Percentiles rank a stretch among this genome's conserved stretches.
These are phyloP conservation scores for Pyrochroa serraticornis DNA, from an alignment of 2,888 invertebrate species.

Conservation along the genomic window DNA sequence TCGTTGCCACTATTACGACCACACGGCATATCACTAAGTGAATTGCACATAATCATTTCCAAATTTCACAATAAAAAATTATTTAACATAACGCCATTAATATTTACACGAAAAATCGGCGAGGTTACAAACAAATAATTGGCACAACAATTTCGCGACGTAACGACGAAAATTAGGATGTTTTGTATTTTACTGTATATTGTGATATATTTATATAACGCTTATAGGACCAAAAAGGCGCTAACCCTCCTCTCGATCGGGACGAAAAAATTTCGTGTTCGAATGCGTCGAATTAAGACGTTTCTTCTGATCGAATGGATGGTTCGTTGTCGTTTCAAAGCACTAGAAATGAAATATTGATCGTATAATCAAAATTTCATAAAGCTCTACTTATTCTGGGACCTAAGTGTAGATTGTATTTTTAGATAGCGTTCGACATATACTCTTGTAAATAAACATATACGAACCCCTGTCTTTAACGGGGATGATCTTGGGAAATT, in stretches of 20 bases:
- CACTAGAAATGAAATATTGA: conserved; percentile 31
- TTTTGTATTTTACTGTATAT: conserved; percentile 28
- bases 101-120: too few relatives aligned
- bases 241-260: conserved; percentile 1
- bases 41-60: too few relatives aligned
- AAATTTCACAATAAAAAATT: too few relatives aligned
- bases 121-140: conserved; percentile 14
- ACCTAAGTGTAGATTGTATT: conserved; percentile 37
- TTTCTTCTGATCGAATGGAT: conserved; percentile 7
- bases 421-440: conserved; percentile 28
- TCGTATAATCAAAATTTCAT: conserved; percentile 34
- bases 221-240: conserved; percentile 29
- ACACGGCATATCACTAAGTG: too few relatives aligned
- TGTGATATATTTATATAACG: conserved; percentile 40
- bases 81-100: too few relatives aligned
- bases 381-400: conserved; percentile 35
- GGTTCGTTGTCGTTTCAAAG: conserved; percentile 16
- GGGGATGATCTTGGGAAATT: too few relatives aligned
- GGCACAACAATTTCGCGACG: conserved; percentile 48
- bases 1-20: too few relatives aligned
- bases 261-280: neutral
- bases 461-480: neutral
- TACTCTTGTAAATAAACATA: conserved; percentile 14
- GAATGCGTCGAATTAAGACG: too few relatives aligned
- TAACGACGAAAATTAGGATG: conserved; percentile 10